phyloP scores from a whole-genome alignment of 2,113 vertebrate species.

The Hippocampus guttulatus region DNA sequence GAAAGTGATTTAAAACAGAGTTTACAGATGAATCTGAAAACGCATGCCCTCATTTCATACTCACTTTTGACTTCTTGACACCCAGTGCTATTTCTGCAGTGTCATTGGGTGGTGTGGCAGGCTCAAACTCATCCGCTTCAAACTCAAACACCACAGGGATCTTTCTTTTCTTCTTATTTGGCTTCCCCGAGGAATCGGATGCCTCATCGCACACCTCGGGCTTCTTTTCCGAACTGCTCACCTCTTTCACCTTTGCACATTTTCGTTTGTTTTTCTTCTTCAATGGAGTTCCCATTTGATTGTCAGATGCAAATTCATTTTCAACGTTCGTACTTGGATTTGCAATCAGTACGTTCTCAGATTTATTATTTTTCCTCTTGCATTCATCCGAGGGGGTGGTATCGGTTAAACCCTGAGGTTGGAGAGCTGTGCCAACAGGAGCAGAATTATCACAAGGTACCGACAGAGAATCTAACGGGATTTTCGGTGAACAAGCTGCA shows the following conservation, averaged over 20 bases:
- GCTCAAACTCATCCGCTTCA: constrained; percentile 47
- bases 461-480: not conserved
- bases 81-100: not conserved
- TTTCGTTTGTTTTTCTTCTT: constrained; percentile 35
- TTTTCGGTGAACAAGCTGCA: not conserved
- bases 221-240: not conserved
- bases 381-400: not conserved
- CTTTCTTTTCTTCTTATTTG: constrained; percentile 41
- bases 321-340: not conserved
- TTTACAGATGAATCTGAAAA: not conserved
- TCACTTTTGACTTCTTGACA: constrained; percentile 13
- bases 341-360: not conserved
- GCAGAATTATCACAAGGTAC: not conserved
- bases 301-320: not conserved
- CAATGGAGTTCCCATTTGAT: not conserved
- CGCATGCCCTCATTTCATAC: not conserved
- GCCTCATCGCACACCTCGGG: not conserved
- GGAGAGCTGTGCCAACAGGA: not conserved
- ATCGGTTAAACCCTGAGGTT: not conserved
- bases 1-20: not conserved
- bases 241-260: not conserved
- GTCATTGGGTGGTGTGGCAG: not conserved
- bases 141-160: constrained; percentile 56
- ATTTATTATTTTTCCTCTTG: not conserved
- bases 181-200: constrained; percentile 6